Evolutionary conservation across 2,888 invertebrate genomes (phyloP).

Genomic region (Cheilosia pagana): DNA sequence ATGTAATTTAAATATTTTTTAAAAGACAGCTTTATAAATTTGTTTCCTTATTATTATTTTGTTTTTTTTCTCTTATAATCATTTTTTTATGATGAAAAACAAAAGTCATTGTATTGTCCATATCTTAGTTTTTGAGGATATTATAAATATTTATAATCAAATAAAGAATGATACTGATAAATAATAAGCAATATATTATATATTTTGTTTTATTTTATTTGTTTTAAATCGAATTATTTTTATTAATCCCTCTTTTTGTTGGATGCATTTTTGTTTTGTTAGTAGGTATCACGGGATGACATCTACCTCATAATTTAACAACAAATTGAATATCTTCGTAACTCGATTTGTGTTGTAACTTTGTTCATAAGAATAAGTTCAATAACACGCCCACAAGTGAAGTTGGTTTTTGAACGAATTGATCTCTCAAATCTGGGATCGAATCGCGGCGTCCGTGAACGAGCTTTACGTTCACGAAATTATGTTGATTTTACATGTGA

Average conservation of each 20-base stretch:
- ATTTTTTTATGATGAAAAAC: conserved; percentile 32
- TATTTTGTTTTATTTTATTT: conserved; percentile 55
- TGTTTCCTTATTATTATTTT: conserved; percentile 38
- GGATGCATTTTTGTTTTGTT: background rate
- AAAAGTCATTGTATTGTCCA: conserved; percentile 63
- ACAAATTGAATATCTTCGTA: no score
- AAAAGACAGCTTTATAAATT: conserved; percentile 70
- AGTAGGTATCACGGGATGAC: background rate
- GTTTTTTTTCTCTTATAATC: conserved; percentile 40
- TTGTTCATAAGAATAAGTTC: no score
- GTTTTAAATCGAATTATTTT: conserved; percentile 2
- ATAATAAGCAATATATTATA: conserved; percentile 70
- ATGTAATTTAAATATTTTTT: conserved; percentile 42
- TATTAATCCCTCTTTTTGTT: background rate
- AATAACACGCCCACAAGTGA: no score
- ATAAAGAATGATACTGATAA: conserved; percentile 74
- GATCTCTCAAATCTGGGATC: no score
- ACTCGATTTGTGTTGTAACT: no score
- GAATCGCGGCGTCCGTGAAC: no score
- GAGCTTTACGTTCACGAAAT: no score
- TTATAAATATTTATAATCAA: conserved; percentile 51
- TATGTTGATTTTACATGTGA: no score
- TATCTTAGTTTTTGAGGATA: conserved; percentile 71
- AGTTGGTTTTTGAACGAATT: no score
- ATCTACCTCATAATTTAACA: background rate